Evolutionary conservation across 2,888 invertebrate genomes (phyloP).

Genomic region (Tipula unca): DNA sequence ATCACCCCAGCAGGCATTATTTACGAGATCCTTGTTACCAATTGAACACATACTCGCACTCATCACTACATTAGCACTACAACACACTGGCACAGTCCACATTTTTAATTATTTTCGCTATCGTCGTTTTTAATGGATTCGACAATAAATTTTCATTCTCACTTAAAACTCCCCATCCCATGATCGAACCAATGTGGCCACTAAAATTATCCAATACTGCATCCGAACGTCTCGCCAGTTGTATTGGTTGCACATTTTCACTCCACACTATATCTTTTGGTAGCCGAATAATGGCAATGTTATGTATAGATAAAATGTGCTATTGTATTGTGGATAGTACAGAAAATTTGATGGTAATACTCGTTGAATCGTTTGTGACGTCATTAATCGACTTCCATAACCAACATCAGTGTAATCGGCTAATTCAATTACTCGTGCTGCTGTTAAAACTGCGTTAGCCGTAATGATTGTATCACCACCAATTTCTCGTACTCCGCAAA

Average conservation of each 20-base stretch:
- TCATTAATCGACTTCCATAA: not conserved
- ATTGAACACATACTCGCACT: not conserved
- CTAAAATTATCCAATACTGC: not conserved
- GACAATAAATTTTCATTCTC: not conserved
- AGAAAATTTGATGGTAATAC: not conserved
- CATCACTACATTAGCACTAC: not conserved
- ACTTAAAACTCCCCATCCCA: not conserved
- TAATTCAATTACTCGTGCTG: not conserved
- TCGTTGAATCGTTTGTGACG: not conserved
- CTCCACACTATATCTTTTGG: not conserved
- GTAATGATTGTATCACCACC: not conserved
- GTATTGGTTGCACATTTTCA: not conserved
- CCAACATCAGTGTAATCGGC: not conserved
- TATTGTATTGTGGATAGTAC: not conserved
- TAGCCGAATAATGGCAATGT: not conserved
- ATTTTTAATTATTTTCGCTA: not conserved
- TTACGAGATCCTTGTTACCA: not conserved
- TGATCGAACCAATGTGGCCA: not conserved
- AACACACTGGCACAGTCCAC: not conserved
- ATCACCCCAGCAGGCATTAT: not conserved
- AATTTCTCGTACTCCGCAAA: not conserved
- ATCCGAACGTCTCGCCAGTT: not conserved
- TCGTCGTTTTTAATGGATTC: not conserved
- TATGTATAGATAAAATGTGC: no score
- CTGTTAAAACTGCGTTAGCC: not conserved